Evolutionary conservation across 2,797 vertebrate species (phyloP).

Genomic region (Salarias fasciatus): DNA sequence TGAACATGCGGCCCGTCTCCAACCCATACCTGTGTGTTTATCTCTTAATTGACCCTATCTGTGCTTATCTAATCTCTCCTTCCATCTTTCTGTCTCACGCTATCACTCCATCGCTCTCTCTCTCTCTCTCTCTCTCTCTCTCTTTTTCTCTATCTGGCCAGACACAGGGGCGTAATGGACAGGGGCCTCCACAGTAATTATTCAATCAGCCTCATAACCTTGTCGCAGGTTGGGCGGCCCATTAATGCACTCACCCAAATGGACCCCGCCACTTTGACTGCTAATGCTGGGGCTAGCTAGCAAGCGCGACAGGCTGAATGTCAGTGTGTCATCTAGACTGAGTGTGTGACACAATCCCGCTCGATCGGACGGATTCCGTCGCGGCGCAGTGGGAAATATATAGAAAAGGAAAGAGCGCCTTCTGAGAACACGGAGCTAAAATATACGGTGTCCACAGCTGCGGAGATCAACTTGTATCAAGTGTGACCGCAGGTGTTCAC

Average conservation of each 20-base stretch:
- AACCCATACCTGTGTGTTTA: constrained; percentile 73
- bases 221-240: constrained; percentile 78
- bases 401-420: constrained; percentile 45
- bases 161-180: constrained; percentile 79
- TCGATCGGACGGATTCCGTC: constrained; percentile 34
- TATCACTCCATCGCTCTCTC: constrained; percentile 74
- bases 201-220: constrained; percentile 87
- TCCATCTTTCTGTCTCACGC: constrained; percentile 74
- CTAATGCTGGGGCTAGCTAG: constrained; percentile 69
- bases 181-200: constrained; percentile 82
- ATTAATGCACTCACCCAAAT: constrained; percentile 80
- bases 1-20: constrained; percentile 23
- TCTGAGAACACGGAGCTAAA: constrained; percentile 34
- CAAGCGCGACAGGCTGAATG: constrained; percentile 68
- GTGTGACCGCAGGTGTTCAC: constrained; percentile 65
- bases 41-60: constrained; percentile 85
- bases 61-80: constrained; percentile 80
- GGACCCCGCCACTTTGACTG: constrained; percentile 73
- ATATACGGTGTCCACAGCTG: constrained; percentile 40
- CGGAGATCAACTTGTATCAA: constrained; percentile 63
- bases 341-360: constrained; percentile 35
- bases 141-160: constrained; percentile 64
- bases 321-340: constrained; percentile 67
- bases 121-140: too few species aligned
- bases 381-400: constrained; percentile 41